Percentiles rank a stretch among this genome's conserved stretches.
These are phyloP conservation scores for Chinchilla lanigera DNA, from an alignment of 2,113 vertebrate genomes.

Conservation along the genomic window DNA sequence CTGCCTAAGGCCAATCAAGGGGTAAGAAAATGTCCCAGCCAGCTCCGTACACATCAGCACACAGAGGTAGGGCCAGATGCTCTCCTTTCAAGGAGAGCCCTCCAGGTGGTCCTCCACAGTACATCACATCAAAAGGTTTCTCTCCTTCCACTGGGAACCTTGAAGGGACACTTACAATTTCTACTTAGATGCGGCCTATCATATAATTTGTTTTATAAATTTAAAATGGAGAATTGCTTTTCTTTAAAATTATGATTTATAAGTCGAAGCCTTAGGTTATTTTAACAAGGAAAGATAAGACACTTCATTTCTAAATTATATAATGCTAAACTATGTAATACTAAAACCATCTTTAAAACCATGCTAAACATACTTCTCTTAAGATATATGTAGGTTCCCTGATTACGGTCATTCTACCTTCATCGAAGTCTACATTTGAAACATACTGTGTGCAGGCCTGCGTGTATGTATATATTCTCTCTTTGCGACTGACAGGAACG, in stretches of 20 bases:
- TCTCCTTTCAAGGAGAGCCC: no score
- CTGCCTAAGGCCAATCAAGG: no score
- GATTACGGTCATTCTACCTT: neutral
- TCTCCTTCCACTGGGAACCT: neutral
- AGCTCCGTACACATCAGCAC: no score
- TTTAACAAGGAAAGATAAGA: slow-evolving; percentile 19
- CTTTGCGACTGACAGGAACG: neutral
- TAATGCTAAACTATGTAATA: neutral
- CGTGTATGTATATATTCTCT: neutral
- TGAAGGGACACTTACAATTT: neutral
- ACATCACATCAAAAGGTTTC: neutral
- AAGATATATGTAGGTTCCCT: neutral
- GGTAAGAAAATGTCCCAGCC: no score
- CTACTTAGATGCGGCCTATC: neutral
- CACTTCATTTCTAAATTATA: slow-evolving; percentile 1
- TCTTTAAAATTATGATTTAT: slow-evolving; percentile 1
- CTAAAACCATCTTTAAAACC: neutral
- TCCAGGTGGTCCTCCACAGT: no score
- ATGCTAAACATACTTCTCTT: neutral
- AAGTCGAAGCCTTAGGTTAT: neutral
- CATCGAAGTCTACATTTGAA: neutral
- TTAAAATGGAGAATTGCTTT: neutral
- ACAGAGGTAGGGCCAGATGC: no score
- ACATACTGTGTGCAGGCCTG: neutral
- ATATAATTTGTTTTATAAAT: neutral